These are phyloP conservation scores for Gymnogyps californianus DNA, from an alignment of 2,113 vertebrate genomes.

Conservation along the genomic window DNA sequence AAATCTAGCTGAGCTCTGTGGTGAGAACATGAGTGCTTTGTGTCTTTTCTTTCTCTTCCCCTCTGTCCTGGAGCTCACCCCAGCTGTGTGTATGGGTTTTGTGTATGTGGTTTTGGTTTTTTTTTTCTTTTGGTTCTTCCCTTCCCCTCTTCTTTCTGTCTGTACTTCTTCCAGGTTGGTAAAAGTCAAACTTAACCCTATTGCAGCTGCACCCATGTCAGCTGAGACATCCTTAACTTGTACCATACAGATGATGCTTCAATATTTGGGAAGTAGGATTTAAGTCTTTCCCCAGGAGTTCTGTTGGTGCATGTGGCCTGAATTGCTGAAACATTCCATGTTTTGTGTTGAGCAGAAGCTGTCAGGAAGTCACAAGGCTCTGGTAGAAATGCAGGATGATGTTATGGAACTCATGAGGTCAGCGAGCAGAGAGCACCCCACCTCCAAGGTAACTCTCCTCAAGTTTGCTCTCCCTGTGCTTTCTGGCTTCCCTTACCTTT, in stretches of 20 bases:
- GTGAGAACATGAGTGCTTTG: background rate
- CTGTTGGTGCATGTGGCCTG: background rate
- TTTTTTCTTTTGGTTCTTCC: background rate
- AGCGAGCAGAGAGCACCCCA: conserved; percentile 79
- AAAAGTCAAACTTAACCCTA: background rate
- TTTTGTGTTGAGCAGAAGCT: conserved; percentile 83
- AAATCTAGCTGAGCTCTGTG: background rate
- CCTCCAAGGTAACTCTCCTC: conserved; percentile 80
- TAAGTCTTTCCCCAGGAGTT: background rate
- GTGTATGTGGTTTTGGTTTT: background rate
- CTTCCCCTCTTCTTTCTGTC: background rate
- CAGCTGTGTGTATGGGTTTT: conserved; percentile 1
- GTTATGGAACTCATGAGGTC: conserved; percentile 85
- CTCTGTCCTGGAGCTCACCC: background rate
- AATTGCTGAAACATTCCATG: background rate
- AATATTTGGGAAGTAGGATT: background rate
- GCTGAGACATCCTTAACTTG: background rate
- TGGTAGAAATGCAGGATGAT: conserved; percentile 97
- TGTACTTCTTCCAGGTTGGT: background rate
- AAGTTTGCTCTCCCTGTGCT: background rate
- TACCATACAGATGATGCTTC: background rate
- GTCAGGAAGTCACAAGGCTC: conserved; percentile 93
- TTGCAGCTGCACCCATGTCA: background rate
- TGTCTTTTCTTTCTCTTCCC: background rate
- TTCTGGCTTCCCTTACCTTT: background rate